A percentile compares a stretch with the other conserved stretches of the same genome.
Evolutionary conservation across 2,797 vertebrate species (phyloP).

Genomic region (Cossypha niveicapilla): DNA sequence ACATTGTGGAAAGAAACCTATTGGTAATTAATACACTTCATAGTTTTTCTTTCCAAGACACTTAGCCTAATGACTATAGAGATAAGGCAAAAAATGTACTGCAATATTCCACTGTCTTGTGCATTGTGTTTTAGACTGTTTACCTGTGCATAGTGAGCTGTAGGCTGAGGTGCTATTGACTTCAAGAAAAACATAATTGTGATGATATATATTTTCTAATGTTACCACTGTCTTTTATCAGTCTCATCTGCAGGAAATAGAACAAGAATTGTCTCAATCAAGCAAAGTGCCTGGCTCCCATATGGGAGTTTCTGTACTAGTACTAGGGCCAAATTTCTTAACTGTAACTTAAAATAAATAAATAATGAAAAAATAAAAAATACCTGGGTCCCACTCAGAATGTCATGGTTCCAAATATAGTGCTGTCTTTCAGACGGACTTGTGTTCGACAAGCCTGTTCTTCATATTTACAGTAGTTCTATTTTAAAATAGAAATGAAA

Average conservation of each 20-base stretch:
- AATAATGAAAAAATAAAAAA: not conserved
- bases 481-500: not conserved
- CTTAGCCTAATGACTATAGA: conserved; percentile 21
- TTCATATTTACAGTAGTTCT: not conserved
- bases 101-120: not conserved
- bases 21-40: conserved; percentile 6
- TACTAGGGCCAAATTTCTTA: not conserved
- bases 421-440: not conserved
- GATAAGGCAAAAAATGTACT: not conserved
- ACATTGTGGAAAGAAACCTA: not conserved
- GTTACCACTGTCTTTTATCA: not conserved
- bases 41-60: not conserved
- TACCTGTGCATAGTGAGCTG: not conserved
- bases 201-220: not conserved
- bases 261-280: not conserved
- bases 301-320: not conserved
- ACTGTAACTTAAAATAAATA: not conserved
- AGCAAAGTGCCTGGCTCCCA: not conserved
- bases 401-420: not conserved
- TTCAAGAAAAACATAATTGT: not conserved
- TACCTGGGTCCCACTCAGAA: not conserved
- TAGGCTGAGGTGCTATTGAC: not conserved
- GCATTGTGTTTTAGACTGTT: not conserved
- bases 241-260: not conserved
- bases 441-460: not conserved